These are phyloP conservation scores for Ascaphus truei DNA, from an alignment of 2,113 vertebrate genomes.

Conservation along the genomic window DNA sequence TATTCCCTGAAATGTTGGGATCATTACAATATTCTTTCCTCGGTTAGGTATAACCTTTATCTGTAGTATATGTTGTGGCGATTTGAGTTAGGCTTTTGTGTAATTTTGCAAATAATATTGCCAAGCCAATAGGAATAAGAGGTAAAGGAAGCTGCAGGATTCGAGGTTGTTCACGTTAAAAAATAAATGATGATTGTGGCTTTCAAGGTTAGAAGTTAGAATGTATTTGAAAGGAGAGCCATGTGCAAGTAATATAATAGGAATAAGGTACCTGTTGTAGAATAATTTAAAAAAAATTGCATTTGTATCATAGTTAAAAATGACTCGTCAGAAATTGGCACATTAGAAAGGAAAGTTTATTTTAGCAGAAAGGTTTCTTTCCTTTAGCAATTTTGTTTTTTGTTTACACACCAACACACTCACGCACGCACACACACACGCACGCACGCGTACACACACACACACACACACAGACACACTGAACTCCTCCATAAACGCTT, in stretches of 20 bases:
- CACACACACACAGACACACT: constrained; percentile 34
- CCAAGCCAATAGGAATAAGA: background rate
- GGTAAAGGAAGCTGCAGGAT: background rate
- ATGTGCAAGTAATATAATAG: too few species aligned
- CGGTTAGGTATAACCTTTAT: background rate
- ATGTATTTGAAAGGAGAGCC: background rate
- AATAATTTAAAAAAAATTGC: too few species aligned
- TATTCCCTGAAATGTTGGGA: too few species aligned
- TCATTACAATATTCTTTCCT: constrained; percentile 11
- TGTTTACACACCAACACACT: too few species aligned
- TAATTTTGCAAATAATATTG: background rate
- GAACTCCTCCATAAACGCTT: constrained; percentile 35
- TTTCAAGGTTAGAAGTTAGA: background rate
- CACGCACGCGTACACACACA: too few species aligned
- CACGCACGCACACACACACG: too few species aligned
- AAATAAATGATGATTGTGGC: background rate
- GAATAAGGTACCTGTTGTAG: too few species aligned
- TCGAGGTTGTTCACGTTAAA: background rate
- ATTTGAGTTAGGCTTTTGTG: background rate
- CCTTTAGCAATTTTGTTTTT: constrained; percentile 37
- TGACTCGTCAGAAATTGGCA: too few species aligned
- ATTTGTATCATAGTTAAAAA: too few species aligned
- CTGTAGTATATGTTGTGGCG: background rate
- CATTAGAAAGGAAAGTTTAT: too few species aligned
- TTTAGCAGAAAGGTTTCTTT: constrained; percentile 19